Evolutionary conservation across 2,888 invertebrate genomes (phyloP).

Genomic region (Ichneumoninae sp.): DNA sequence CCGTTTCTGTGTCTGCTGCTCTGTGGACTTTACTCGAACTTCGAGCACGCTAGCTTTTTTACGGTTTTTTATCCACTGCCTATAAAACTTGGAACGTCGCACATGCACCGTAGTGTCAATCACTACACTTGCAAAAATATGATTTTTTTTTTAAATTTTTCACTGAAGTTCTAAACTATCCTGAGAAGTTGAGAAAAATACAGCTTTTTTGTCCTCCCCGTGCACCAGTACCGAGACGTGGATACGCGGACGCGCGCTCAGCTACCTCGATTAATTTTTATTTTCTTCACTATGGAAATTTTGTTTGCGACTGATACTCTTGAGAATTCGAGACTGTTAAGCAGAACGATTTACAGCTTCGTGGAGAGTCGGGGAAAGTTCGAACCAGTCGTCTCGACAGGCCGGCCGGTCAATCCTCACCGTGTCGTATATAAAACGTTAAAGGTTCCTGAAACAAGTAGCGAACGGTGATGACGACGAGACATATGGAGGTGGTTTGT

Average conservation of each 20-base stretch:
- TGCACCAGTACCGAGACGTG: not conserved
- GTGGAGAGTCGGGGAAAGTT: not conserved
- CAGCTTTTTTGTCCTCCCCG: not conserved
- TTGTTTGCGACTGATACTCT: not conserved
- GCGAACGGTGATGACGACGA: slow-evolving; percentile 18
- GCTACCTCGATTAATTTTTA: not conserved
- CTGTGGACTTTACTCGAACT: slow-evolving; percentile 7
- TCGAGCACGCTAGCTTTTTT: slow-evolving; percentile 4
- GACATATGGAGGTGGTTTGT: slow-evolving; percentile 41
- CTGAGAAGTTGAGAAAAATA: not conserved
- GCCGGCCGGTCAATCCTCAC: slow-evolving; percentile 45
- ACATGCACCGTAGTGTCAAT: not conserved
- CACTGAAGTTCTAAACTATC: not conserved
- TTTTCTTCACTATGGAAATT: not conserved
- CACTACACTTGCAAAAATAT: not conserved
- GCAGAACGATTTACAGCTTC: not conserved
- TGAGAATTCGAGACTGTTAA: not conserved
- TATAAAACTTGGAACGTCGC: not conserved
- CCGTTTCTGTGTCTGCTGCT: slow-evolving; percentile 37
- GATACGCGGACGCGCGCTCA: not conserved
- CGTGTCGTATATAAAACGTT: slow-evolving; percentile 34
- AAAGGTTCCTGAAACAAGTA: not conserved
- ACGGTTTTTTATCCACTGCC: not conserved
- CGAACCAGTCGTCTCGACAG: not conserved
- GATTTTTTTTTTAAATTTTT: not conserved